Percentiles rank a stretch among this genome's conserved stretches.
Conservation (phyloP, 2,113 vertebrate species). For the Carassius auratus region DNA sequence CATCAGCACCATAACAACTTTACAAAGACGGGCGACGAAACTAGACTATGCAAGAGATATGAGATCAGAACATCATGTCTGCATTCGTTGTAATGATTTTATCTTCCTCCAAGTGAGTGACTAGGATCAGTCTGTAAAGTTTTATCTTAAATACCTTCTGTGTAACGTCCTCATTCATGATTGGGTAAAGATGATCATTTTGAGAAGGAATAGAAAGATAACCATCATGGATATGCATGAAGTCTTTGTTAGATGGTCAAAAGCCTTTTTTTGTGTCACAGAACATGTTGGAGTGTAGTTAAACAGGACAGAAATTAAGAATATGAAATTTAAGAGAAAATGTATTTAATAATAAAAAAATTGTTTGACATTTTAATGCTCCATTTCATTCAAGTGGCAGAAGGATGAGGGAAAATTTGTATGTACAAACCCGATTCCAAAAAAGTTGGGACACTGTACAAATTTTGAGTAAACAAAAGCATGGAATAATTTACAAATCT, state of each 20-base stretch:
- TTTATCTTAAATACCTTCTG: not conserved
- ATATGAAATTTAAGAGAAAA: no score
- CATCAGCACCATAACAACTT: slow-evolving; percentile 11
- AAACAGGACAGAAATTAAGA: no score
- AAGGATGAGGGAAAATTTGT: no score
- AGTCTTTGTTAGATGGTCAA: not conserved
- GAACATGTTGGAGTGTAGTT: not conserved
- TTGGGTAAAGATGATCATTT: not conserved
- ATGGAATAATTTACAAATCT: no score
- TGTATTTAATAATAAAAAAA: no score
- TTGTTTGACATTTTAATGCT: no score
- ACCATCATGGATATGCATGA: no score
- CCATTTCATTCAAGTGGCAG: no score
- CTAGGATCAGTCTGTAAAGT: not conserved
- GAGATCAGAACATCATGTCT: slow-evolving; percentile 18
- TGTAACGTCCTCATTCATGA: not conserved
- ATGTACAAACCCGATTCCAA: no score
- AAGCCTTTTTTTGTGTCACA: not conserved
- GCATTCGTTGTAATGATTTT: slow-evolving; percentile 15
- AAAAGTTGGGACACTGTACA: no score
- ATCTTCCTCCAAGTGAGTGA: not conserved
- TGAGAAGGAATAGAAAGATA: not conserved
- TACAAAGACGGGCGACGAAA: not conserved
- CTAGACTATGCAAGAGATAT: slow-evolving; percentile 5
- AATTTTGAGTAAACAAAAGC: no score